Evolutionary conservation across 2,888 invertebrate species (phyloP).

Genomic region (Drosophila leonis): DNA sequence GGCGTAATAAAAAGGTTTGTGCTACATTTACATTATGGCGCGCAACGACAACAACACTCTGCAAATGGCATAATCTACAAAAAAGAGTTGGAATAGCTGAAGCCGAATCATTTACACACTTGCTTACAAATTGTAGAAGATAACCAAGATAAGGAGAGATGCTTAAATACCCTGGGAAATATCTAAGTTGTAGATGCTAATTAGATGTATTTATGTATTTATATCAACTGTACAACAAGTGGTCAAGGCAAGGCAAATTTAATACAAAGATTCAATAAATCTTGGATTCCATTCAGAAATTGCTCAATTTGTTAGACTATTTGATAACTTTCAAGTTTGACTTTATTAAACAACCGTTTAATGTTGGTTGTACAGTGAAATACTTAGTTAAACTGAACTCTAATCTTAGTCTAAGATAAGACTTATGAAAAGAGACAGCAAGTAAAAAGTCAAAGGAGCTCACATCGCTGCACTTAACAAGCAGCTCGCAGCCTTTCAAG

Average conservation of each 20-base stretch:
- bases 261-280: not conserved
- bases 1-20: slow-evolving; percentile 79
- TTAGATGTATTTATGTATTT: no score
- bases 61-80: slow-evolving; percentile 77
- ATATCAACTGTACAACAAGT: no score
- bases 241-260: no score
- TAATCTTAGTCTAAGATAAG: not conserved
- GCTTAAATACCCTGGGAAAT: not conserved
- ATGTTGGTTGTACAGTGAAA: no score
- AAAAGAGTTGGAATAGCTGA: slow-evolving; percentile 26
- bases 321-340: no score
- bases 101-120: slow-evolving; percentile 24
- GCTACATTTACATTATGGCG: slow-evolving; percentile 80
- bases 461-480: not conserved
- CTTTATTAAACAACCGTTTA: no score
- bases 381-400: not conserved
- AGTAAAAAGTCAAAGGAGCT: not conserved
- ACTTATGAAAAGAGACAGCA: not conserved
- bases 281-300: not conserved
- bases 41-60: slow-evolving; percentile 71
- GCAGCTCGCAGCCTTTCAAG: not conserved
- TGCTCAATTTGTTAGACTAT: not conserved
- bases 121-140: not conserved
- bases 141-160: not conserved
- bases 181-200: not conserved